A percentile compares a stretch with the other conserved stretches of the same genome.
phyloP scores from a whole-genome alignment of 1,140 invertebrate species.

The Drosophila sechellia region DNA sequence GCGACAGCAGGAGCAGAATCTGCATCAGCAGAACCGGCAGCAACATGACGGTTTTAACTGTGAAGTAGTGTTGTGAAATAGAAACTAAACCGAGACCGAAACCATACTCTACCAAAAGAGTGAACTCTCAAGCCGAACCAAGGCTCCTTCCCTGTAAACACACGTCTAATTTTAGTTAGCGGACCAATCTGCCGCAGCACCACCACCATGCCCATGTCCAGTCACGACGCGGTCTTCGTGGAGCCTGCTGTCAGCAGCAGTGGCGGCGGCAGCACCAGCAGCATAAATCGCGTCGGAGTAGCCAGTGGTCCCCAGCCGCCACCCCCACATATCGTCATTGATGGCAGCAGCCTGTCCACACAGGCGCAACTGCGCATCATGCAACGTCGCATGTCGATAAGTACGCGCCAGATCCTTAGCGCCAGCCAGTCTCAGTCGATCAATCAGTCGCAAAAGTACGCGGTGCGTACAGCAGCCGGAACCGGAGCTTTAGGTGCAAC shows the following conservation, averaged over 20 bases:
- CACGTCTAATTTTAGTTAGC: constrained; percentile 45
- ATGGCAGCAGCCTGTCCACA: constrained; percentile 65
- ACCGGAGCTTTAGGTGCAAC: constrained; percentile 4
- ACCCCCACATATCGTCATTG: constrained; percentile 65
- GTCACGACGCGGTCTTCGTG: constrained; percentile 70
- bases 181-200: constrained; percentile 28
- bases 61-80: constrained; percentile 73
- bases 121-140: constrained; percentile 52
- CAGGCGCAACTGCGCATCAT: constrained; percentile 75
- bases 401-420: constrained; percentile 51
- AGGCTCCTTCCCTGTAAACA: constrained; percentile 30
- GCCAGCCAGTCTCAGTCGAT: constrained; percentile 52
- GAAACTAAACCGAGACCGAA: constrained; percentile 36
- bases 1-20: constrained; percentile 44
- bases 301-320: constrained; percentile 50
- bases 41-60: constrained; percentile 59
- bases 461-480: constrained; percentile 59
- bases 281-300: constrained; percentile 19
- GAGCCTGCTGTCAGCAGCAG: constrained; percentile 58
- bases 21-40: constrained; percentile 48
- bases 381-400: constrained; percentile 72
- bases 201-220: constrained; percentile 67
- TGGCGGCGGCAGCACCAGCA: constrained; percentile 39
- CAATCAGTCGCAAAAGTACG: constrained; percentile 62
- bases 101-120: constrained; percentile 44